Evolutionary conservation across 2,113 vertebrate genomes (phyloP).

Genomic region (Xenus cinereus): DNA sequence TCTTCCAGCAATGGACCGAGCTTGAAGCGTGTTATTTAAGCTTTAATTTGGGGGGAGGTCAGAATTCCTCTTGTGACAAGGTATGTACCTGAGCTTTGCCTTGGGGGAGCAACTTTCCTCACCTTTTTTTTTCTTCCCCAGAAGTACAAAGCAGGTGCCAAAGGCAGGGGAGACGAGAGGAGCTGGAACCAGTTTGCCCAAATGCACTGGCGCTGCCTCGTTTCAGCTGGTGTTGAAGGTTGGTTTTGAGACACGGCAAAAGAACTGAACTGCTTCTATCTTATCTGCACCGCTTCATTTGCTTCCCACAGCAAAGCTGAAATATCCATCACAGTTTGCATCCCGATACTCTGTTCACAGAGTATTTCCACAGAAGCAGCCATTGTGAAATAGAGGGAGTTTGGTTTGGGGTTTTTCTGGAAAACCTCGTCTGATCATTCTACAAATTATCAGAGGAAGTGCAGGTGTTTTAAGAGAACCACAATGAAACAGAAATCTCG

Average conservation of each 20-base stretch:
- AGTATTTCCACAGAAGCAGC: neutral
- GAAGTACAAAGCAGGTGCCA: neutral
- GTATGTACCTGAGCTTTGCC: neutral
- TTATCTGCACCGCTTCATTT: neutral
- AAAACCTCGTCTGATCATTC: neutral
- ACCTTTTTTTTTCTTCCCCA: neutral
- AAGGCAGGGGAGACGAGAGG: neutral
- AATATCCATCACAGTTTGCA: neutral
- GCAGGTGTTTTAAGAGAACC: neutral
- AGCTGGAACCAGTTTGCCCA: neutral
- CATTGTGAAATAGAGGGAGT: neutral
- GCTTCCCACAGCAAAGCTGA: neutral
- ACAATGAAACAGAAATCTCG: neutral
- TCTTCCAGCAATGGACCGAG: neutral
- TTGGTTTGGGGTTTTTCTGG: neutral
- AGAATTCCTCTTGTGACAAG: neutral
- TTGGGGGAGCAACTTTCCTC: neutral
- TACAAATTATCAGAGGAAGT: neutral
- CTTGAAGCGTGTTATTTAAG: neutral
- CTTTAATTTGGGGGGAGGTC: neutral
- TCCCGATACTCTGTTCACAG: neutral
- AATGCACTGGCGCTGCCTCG: neutral
- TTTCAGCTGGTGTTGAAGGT: neutral
- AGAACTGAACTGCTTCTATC: neutral
- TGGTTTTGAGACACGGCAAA: neutral